These are phyloP conservation scores for Eupristina koningsbergeri DNA, from an alignment of 1,140 invertebrate genomes.

Conservation along the genomic window DNA sequence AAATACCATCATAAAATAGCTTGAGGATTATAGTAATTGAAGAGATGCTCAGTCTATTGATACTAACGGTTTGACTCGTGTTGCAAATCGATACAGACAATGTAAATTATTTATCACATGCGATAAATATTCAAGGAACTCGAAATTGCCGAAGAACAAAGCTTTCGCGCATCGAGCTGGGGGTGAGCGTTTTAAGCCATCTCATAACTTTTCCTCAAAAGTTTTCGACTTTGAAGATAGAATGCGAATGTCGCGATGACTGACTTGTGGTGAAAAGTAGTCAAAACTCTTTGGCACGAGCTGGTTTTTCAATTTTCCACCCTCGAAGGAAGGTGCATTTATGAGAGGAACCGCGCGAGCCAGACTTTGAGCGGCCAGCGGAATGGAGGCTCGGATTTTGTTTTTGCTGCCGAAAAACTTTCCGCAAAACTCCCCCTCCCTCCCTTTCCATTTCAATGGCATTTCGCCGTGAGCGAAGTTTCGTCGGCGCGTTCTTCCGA, in stretches of 20 bases:
- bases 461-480: slow-evolving; percentile 18
- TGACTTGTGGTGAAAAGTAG: background rate
- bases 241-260: background rate
- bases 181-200: background rate
- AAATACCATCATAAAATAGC: background rate
- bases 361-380: background rate
- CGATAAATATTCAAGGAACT: background rate
- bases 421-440: slow-evolving; percentile 12
- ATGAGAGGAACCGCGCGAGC: background rate
- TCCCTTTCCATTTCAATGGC: slow-evolving; percentile 14
- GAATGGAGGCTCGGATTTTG: background rate
- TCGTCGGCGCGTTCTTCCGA: background rate
- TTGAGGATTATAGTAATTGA: background rate
- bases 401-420: slow-evolving; percentile 38
- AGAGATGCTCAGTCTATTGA: background rate
- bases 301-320: background rate
- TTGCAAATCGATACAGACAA: background rate
- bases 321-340: no score
- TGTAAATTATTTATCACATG: background rate
- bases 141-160: background rate
- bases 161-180: background rate
- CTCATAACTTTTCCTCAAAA: background rate
- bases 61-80: background rate
- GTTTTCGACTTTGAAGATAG: background rate
- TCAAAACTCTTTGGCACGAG: background rate